Percentiles rank a stretch among this genome's conserved stretches.
Conservation (phyloP, 2,113 vertebrate species). For the Psilopogon haemacephalus region DNA sequence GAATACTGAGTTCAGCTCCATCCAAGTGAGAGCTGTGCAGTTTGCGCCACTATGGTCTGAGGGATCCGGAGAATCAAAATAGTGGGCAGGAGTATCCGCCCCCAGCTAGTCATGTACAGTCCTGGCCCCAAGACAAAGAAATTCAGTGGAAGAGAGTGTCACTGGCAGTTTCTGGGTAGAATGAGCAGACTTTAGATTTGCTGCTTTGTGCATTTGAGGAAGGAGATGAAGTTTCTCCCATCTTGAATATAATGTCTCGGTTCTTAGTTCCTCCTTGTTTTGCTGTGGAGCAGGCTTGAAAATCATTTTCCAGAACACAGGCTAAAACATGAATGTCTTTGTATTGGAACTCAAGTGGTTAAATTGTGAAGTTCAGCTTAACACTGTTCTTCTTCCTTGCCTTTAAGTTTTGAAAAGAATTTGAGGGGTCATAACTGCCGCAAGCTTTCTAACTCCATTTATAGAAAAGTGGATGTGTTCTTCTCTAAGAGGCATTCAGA, state of each 20-base stretch:
- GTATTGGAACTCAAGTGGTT: neutral
- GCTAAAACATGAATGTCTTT: neutral
- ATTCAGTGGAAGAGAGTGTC: neutral
- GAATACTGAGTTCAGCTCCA: neutral
- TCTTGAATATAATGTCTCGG: neutral
- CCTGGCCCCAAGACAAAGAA: neutral
- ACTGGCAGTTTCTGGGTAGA: neutral
- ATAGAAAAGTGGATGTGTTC: neutral
- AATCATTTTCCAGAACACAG: neutral
- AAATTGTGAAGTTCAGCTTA: neutral
- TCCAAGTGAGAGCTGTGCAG: neutral
- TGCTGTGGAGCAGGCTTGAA: neutral
- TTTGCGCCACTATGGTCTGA: neutral
- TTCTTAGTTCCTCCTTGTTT: neutral
- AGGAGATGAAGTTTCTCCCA: neutral
- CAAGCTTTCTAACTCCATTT: neutral
- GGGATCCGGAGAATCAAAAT: rapidly evolving
- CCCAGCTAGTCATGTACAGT: neutral
- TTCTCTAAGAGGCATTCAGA: neutral
- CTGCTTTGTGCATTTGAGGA: neutral
- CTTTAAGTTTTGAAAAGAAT: neutral
- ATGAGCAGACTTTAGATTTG: neutral
- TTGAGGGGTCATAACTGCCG: neutral
- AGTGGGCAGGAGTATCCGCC: neutral
- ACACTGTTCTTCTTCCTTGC: neutral